Conservation (phyloP, 2,888 invertebrate species). For the Ophion costatus region DNA sequence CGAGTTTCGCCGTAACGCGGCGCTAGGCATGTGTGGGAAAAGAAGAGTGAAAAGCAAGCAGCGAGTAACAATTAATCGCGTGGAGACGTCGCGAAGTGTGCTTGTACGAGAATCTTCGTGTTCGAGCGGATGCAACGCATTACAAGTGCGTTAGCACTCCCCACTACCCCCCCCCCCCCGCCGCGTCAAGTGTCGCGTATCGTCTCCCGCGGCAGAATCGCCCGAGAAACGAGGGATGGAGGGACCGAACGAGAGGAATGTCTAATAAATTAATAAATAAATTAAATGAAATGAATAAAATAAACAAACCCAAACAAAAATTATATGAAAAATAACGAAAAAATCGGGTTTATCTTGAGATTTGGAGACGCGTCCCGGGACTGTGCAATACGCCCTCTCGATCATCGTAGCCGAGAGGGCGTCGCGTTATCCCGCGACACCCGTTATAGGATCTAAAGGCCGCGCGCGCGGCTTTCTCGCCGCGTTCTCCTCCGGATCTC, state of each 20-base stretch:
- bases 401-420: slow-evolving; percentile 1
- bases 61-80: slow-evolving; percentile 33
- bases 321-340: neutral
- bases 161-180: neutral
- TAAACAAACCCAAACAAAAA: neutral
- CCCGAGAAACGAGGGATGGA: neutral
- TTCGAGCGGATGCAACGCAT: slow-evolving; percentile 55
- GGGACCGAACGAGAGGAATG: neutral
- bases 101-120: slow-evolving; percentile 23
- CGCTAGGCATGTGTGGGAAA: neutral
- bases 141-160: slow-evolving; percentile 49
- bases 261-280: neutral
- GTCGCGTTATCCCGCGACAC: slow-evolving; percentile 39
- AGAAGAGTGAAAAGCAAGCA: slow-evolving; percentile 15
- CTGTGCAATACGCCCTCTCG: neutral
- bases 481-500: slow-evolving; percentile 67
- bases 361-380: neutral
- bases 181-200: neutral
- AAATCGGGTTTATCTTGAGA: neutral
- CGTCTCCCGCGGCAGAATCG: neutral
- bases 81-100: slow-evolving; percentile 31
- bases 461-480: slow-evolving; percentile 13
- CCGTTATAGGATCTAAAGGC: slow-evolving; percentile 51
- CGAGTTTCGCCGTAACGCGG: neutral
- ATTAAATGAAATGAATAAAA: neutral